phyloP scores from a whole-genome alignment of 2,888 invertebrate species.

The Unio pictorum region DNA sequence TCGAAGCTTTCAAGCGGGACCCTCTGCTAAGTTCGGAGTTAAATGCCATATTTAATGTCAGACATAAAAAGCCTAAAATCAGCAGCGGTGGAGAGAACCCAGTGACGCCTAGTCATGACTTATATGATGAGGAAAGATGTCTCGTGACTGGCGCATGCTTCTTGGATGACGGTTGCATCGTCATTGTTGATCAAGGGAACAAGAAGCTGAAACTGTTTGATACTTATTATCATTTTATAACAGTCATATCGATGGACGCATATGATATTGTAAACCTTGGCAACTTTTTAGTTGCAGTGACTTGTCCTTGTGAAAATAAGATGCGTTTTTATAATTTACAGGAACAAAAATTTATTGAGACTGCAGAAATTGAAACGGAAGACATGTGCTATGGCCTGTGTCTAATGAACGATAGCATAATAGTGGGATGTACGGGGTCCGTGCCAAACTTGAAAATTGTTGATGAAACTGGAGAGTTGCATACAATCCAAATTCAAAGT shows the following conservation, averaged over 20 bases:
- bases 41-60: conserved; percentile 16
- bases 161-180: conserved; percentile 12
- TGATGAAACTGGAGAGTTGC: background rate
- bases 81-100: too few relatives aligned
- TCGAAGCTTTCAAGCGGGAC: conserved; percentile 18
- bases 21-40: conserved; percentile 15
- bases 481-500: background rate
- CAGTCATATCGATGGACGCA: conserved; percentile 3
- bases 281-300: conserved; percentile 11
- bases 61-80: background rate
- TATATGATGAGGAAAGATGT: conserved; percentile 5
- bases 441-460: background rate
- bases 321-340: conserved; percentile 12
- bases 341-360: conserved; percentile 9
- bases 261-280: conserved; percentile 20
- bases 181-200: conserved; percentile 19
- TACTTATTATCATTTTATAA: conserved; percentile 7
- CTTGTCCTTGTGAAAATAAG: conserved; percentile 18
- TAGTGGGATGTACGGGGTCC: conserved; percentile 1
- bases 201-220: conserved; percentile 24
- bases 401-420: background rate
- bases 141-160: conserved; percentile 19
- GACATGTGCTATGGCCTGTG: conserved; percentile 26
- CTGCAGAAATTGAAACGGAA: conserved; percentile 5
- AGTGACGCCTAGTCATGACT: too few relatives aligned